Conservation (phyloP, 1,140 invertebrate genomes). For the Kradibia gibbosae region DNA sequence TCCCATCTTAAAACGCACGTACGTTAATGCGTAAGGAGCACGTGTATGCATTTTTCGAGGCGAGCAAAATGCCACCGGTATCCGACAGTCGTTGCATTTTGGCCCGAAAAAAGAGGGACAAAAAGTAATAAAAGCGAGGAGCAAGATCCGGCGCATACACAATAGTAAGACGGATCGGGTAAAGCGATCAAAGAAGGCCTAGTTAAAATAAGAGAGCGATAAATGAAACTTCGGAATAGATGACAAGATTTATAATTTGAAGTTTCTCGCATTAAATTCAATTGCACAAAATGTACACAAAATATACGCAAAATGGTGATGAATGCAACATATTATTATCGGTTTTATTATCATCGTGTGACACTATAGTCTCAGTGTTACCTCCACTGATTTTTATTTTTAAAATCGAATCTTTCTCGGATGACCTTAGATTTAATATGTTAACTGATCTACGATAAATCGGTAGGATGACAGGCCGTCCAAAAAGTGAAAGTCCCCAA, state of each 20-base stretch:
- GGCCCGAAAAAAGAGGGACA: not conserved
- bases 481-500: not conserved
- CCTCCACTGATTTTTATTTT: not conserved
- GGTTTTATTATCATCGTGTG: not conserved
- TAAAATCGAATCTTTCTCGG: not conserved
- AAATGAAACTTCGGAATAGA: constrained; percentile 22
- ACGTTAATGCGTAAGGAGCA: constrained; percentile 40
- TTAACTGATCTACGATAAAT: not conserved
- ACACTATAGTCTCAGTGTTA: not conserved
- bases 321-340: too few relatives aligned
- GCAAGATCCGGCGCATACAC: not conserved
- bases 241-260: constrained; percentile 28
- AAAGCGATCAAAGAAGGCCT: not conserved
- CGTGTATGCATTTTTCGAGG: constrained; percentile 36
- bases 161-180: constrained; percentile 6
- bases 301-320: too few relatives aligned
- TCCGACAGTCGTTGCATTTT: not conserved
- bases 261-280: constrained; percentile 23
- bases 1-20: constrained; percentile 26
- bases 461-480: not conserved
- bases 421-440: not conserved
- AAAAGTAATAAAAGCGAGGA: constrained; percentile 5
- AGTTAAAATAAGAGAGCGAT: constrained; percentile 10
- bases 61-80: constrained; percentile 32
- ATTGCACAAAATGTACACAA: constrained; percentile 28